Conservation (phyloP, 2,113 vertebrate species). For the Pedetes capensis region DNA sequence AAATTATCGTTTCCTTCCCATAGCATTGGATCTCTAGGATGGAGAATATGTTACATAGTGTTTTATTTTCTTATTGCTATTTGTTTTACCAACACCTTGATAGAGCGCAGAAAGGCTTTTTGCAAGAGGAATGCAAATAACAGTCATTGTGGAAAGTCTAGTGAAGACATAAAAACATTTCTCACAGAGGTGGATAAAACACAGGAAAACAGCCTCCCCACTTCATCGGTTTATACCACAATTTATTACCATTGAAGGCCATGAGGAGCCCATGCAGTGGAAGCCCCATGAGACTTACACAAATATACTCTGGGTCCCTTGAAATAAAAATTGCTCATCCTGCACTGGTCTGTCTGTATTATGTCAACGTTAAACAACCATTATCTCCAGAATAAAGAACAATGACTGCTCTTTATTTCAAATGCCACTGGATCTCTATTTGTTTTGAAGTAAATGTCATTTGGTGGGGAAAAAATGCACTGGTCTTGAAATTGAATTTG, state of each 20-base stretch:
- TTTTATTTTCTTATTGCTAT: not conserved
- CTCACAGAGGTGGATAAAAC: not conserved
- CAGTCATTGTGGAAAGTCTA: not conserved
- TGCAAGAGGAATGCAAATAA: not conserved
- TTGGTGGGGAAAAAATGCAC: not conserved
- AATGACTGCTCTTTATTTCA: constrained; percentile 35
- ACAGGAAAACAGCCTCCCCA: not conserved
- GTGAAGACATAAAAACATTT: not conserved
- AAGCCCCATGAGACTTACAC: constrained; percentile 4
- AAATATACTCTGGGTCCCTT: not conserved
- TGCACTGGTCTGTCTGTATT: not conserved
- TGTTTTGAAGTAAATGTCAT: constrained; percentile 44
- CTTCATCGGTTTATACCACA: not conserved
- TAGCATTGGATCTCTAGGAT: not conserved
- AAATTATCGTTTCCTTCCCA: constrained; percentile 8
- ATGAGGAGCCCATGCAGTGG: not conserved
- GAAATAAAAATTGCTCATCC: not conserved
- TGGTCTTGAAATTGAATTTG: not conserved
- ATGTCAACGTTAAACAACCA: constrained; percentile 45
- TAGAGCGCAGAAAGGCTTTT: not conserved
- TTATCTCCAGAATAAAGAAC: not conserved
- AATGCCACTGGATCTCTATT: not conserved
- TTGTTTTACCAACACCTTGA: not conserved
- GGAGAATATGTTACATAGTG: not conserved
- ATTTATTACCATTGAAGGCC: not conserved